These are phyloP conservation scores for Dufourea novaeangliae DNA, from an alignment of 1,140 invertebrate species.

Conservation along the genomic window DNA sequence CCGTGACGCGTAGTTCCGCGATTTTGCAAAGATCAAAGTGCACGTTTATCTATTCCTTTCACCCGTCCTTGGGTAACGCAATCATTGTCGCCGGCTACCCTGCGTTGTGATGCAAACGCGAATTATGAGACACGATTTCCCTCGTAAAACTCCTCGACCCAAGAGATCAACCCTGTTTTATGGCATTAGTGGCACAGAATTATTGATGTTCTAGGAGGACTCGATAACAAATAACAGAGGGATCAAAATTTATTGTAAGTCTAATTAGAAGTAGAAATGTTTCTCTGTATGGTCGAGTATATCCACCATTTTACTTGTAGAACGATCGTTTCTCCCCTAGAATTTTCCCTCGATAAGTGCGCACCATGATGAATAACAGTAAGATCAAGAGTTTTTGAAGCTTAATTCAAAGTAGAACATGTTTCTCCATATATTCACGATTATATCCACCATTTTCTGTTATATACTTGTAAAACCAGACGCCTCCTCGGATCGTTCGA, in stretches of 20 bases:
- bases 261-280: too few relatives aligned
- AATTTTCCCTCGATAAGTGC: too few relatives aligned
- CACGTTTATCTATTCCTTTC: conserved; percentile 28
- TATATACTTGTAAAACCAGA: too few relatives aligned
- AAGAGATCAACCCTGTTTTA: background rate
- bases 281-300: too few relatives aligned
- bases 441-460: too few relatives aligned
- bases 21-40: conserved; percentile 10
- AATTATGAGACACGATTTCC: background rate
- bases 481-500: background rate
- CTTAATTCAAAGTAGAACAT: background rate
- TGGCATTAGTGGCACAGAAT: background rate
- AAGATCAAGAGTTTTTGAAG: too few relatives aligned
- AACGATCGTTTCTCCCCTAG: too few relatives aligned
- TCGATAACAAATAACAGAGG: background rate
- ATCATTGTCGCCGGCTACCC: conserved; percentile 17
- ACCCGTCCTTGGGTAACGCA: conserved; percentile 19
- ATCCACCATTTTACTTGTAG: too few relatives aligned
- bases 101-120: conserved; percentile 14
- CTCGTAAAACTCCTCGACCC: background rate
- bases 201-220: too few relatives aligned
- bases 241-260: background rate
- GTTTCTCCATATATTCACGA: background rate
- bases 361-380: too few relatives aligned
- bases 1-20: background rate